Base-by-base conservation (phyloP, 2,797 vertebrate genomes). In the Phylloscopus collybita region DNA sequence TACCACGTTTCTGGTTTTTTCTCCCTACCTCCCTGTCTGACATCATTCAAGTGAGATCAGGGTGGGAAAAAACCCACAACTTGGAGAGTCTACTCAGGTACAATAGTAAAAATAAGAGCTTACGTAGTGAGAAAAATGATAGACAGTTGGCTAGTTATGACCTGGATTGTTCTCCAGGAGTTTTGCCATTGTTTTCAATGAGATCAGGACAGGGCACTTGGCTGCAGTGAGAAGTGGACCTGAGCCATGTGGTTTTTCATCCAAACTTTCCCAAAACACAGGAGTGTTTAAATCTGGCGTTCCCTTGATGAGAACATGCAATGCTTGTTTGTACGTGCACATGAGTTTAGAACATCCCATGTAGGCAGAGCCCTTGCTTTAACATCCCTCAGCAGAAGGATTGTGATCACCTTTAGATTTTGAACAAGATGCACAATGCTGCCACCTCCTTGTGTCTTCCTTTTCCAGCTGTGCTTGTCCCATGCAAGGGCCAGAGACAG, bases 41-140 rank as follows among this genome's bases (percentile, higher is more conserved):
- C 88, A 92, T 96, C 92, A 96, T 73, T 93, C 62, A 38, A 91
- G 29, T 78, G 74, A 95, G 80, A 93, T 90, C 90, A 94, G 86
- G 60, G 80, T 93, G 88, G 65, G 90, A 76, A 94, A 89, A 93
- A 92, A 27, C 4, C 9, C 70, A 72, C 59, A 90, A 42, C 60
- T 80, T 96, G 65, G 74, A 84, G 67, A 88, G 38, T 65, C 80
- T 65, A 21, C 32, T 95, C 85, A 96, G 93, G 85, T 94, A 96
- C 47, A 85, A 89, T 36, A 93, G 76, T 82, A 75, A 95, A 92
- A 95, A 93, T 87, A 85, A 91, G 40, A 88, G 51, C 80, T 94
- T 80, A 80, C 29, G 8, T 73, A 84, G 87, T 80, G 47, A 86
- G 82, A 84, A 86, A 91, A 87, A 49, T 25, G 38, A 91, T 13